Percentiles rank a stretch among this genome's conserved stretches.
phyloP scores from a whole-genome alignment of 2,888 invertebrate genomes.

The Stenodema calcarata region DNA sequence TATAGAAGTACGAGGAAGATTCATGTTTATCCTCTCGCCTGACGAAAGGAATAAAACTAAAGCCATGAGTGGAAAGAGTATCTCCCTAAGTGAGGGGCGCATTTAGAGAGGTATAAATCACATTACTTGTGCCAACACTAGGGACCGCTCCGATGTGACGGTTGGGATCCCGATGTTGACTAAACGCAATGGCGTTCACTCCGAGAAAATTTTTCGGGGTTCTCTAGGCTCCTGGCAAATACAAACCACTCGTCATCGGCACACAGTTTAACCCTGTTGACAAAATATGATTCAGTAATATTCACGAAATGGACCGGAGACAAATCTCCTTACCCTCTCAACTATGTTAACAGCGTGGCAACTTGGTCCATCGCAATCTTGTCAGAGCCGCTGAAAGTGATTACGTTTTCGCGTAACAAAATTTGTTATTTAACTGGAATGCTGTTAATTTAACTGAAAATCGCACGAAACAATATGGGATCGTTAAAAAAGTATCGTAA shows the following conservation, averaged over 20 bases:
- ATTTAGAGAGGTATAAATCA: constrained; percentile 24
- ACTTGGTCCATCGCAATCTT: too few relatives aligned
- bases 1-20: not conserved
- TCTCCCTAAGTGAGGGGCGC: constrained; percentile 8
- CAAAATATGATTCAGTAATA: not conserved
- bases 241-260: not conserved
- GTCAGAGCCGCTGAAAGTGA: too few relatives aligned
- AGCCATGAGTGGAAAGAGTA: not conserved
- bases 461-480: too few relatives aligned
- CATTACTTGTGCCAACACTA: constrained; percentile 18
- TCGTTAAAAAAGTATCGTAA: too few relatives aligned
- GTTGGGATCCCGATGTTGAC: not conserved
- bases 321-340: not conserved
- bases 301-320: not conserved
- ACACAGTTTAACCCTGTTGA: not conserved
- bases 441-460: too few relatives aligned
- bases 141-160: not conserved
- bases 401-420: too few relatives aligned
- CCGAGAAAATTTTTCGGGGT: not conserved
- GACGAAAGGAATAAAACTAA: not conserved
- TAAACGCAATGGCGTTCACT: not conserved
- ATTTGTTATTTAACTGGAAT: too few relatives aligned
- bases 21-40: not conserved
- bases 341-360: not conserved
- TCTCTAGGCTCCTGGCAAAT: not conserved